Evolutionary conservation across 2,113 vertebrate genomes (phyloP).

Genomic region (Lepisosteus osseus): DNA sequence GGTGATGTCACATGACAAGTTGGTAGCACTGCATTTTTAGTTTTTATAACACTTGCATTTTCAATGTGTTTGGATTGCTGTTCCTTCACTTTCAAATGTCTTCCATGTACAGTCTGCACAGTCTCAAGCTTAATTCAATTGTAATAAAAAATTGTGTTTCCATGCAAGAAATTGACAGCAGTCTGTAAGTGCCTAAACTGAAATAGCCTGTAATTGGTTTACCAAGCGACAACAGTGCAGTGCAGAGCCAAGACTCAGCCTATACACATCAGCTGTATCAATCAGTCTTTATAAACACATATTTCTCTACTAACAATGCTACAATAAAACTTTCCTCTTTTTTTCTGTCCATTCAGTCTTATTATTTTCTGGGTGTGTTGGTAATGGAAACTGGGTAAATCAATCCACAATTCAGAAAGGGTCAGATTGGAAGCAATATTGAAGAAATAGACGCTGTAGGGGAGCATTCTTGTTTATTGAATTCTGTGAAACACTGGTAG

Average conservation of each 20-base stretch:
- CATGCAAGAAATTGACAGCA: too few relatives aligned
- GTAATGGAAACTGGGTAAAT: not conserved
- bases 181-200: too few relatives aligned
- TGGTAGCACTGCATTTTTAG: too few relatives aligned
- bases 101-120: too few relatives aligned
- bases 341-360: not conserved
- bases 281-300: not conserved
- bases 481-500: not conserved
- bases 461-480: not conserved
- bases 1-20: too few relatives aligned
- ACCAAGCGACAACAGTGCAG: not conserved
- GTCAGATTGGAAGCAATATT: constrained; percentile 1
- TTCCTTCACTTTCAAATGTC: too few relatives aligned
- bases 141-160: too few relatives aligned
- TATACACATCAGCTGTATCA: not conserved
- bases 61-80: too few relatives aligned
- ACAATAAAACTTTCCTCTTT: not conserved
- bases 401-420: not conserved
- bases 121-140: too few relatives aligned
- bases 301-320: not conserved
- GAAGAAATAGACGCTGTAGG: not conserved
- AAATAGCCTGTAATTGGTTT: not conserved
- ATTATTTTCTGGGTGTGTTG: not conserved
- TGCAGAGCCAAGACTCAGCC: not conserved
- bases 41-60: too few relatives aligned